A percentile compares a stretch with the other conserved stretches of the same genome.
These are phyloP conservation scores for Prunella strophiata DNA, from an alignment of 2,797 vertebrate genomes.

Conservation along the genomic window DNA sequence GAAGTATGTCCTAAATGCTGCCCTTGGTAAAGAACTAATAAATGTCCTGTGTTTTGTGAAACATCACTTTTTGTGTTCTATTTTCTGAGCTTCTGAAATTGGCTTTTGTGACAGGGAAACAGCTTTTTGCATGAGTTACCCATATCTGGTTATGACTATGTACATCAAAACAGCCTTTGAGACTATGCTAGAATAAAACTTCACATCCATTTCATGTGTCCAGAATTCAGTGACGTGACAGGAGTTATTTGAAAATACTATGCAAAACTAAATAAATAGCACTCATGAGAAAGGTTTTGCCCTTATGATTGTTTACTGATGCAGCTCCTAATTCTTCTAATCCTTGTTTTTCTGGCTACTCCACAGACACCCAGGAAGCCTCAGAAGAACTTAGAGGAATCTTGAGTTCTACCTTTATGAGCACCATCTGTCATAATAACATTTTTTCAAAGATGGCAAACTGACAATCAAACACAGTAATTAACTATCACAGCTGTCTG, in stretches of 20 bases:
- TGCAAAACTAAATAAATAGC: neutral
- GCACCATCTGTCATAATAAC: neutral
- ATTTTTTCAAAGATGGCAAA: neutral
- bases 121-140: neutral
- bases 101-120: neutral
- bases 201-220: neutral
- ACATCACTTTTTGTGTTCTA: neutral
- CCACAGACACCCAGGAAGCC: neutral
- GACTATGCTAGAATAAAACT: neutral
- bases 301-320: neutral
- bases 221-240: fast-evolving
- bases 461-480: neutral
- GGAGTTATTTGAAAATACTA: neutral
- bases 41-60: neutral
- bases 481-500: neutral
- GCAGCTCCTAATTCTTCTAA: neutral
- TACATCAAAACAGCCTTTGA: neutral
- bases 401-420: neutral
- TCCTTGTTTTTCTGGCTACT: neutral
- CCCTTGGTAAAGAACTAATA: neutral
- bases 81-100: constrained; percentile 16
- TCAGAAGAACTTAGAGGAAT: neutral
- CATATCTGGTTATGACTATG: neutral
- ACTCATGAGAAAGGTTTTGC: neutral
- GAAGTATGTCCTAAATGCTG: neutral